Evolutionary conservation across 2,797 vertebrate species (phyloP).

Genomic region (Anniella stebbinsi): DNA sequence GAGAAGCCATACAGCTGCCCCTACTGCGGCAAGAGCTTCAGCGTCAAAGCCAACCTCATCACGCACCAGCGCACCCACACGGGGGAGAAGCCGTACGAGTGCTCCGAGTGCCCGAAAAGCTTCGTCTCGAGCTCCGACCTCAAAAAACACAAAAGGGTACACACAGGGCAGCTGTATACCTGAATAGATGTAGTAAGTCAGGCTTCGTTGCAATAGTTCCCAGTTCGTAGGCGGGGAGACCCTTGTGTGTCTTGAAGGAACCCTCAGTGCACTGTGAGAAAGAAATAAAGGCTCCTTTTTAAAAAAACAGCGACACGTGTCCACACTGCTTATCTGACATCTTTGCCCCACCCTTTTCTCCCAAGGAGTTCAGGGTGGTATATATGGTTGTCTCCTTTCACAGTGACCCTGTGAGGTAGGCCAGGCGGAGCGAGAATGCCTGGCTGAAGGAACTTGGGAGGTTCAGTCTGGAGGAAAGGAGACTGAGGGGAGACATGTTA

Average conservation of each 20-base stretch:
- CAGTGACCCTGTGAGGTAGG: no score
- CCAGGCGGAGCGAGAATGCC: no score
- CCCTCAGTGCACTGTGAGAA: conserved; percentile 10
- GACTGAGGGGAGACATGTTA: no score
- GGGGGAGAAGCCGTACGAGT: conserved; percentile 69
- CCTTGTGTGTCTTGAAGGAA: background rate
- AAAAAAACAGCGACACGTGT: background rate
- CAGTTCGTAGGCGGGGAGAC: background rate
- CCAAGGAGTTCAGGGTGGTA: no score
- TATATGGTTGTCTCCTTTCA: background rate
- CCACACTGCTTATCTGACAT: background rate
- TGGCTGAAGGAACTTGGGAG: no score
- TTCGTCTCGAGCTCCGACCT: conserved; percentile 32
- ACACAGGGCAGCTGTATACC: background rate
- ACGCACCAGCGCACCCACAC: conserved; percentile 70
- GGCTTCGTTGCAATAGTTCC: background rate
- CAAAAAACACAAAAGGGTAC: conserved; percentile 39
- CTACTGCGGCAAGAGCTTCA: conserved; percentile 72
- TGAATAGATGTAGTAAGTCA: background rate
- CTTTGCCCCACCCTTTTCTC: background rate
- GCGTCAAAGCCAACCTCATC: conserved; percentile 69
- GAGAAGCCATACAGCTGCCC: conserved; percentile 62
- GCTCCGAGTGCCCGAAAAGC: conserved; percentile 40
- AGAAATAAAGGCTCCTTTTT: conserved; percentile 27
- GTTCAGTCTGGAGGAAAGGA: no score